Percentiles rank a stretch among this genome's conserved stretches.
phyloP scores from a whole-genome alignment of 2,888 invertebrate genomes.

The Rotaria macrura region DNA sequence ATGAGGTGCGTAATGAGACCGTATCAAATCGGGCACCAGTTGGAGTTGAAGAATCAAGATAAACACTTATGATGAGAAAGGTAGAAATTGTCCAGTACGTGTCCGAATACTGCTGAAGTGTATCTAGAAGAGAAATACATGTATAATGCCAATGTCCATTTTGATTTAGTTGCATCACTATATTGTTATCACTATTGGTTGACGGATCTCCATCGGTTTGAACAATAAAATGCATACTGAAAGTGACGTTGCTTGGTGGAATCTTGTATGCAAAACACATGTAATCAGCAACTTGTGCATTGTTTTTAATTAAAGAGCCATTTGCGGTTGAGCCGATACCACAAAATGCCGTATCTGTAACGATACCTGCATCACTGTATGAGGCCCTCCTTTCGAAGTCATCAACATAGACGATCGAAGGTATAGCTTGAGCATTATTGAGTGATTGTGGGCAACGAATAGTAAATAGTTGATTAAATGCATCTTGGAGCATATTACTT shows the following conservation, averaged over 20 bases:
- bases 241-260: no score
- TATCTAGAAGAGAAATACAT: constrained; percentile 16
- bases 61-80: neutral
- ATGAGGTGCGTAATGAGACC: neutral
- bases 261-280: no score
- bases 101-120: neutral
- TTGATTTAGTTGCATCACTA: neutral
- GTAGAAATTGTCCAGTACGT: neutral
- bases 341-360: constrained; percentile 14
- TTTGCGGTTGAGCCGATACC: neutral
- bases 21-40: neutral
- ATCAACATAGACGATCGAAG: neutral
- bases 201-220: no score
- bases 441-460: constrained; percentile 27
- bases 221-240: no score
- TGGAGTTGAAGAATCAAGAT: neutral
- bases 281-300: no score
- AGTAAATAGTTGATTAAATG: neutral
- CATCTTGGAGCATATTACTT: neutral
- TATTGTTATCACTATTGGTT: neutral
- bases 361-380: neutral
- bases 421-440: neutral
- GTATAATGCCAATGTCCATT: constrained; percentile 26
- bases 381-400: constrained; percentile 12
- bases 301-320: no score